A percentile compares a stretch with the other conserved stretches of the same genome.
These are phyloP conservation scores for Bagarius yarrelli DNA, from an alignment of 2,113 vertebrate species.

Conservation along the genomic window DNA sequence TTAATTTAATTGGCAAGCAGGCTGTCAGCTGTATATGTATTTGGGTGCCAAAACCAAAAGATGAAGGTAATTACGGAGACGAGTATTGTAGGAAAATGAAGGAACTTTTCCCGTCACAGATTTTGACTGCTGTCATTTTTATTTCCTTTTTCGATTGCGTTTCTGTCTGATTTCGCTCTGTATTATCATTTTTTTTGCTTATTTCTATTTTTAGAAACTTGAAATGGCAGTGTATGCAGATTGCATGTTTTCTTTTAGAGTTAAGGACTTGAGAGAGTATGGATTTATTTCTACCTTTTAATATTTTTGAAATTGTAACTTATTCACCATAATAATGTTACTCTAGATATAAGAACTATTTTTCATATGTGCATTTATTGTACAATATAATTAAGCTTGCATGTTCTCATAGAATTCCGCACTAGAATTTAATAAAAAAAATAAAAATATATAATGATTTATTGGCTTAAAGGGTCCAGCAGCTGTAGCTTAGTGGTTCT, in stretches of 20 bases:
- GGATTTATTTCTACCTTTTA: neutral
- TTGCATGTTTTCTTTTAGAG: neutral
- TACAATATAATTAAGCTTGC: neutral
- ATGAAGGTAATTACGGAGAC: constrained; percentile 20
- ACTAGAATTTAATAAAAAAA: neutral
- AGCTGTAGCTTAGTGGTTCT: too few relatives aligned
- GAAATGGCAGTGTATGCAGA: constrained; percentile 14
- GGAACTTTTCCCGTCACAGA: constrained; percentile 5
- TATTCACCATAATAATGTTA: neutral
- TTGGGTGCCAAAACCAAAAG: constrained; percentile 11
- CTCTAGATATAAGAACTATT: neutral
- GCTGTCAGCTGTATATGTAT: constrained; percentile 35
- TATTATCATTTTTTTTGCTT: constrained; percentile 4
- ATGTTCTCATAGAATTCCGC: neutral
- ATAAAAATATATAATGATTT: too few relatives aligned
- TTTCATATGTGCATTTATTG: neutral
- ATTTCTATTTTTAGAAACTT: constrained; percentile 3
- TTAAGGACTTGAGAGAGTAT: too few relatives aligned
- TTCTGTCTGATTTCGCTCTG: neutral
- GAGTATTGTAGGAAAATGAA: constrained; percentile 14
- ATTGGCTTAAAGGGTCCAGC: too few relatives aligned
- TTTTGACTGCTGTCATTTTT: constrained; percentile 4
- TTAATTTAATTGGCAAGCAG: constrained; percentile 25
- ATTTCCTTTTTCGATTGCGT: neutral
- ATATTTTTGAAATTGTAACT: neutral